These are phyloP conservation scores for Patagioenas fasciata DNA, from an alignment of 2,113 vertebrate species.

Conservation along the genomic window DNA sequence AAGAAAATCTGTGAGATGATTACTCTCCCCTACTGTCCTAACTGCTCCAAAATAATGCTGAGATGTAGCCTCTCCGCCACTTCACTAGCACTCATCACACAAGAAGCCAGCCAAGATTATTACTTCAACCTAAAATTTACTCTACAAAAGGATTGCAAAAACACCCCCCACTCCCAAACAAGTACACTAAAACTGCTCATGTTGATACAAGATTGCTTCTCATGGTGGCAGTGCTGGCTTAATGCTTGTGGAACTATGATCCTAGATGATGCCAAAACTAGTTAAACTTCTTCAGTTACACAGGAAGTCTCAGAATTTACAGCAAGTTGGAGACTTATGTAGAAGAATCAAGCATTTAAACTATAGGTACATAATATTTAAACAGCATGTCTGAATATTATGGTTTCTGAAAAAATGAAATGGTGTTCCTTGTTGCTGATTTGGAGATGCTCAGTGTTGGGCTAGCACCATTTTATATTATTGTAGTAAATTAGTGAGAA, in stretches of 20 bases:
- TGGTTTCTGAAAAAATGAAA: neutral
- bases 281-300: neutral
- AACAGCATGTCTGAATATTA: neutral
- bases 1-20: neutral
- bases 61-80: neutral
- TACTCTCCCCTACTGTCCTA: neutral
- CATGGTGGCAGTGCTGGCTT: fast-evolving
- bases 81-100: neutral
- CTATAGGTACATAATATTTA: neutral
- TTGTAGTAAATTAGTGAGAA: neutral
- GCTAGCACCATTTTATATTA: neutral
- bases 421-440: neutral
- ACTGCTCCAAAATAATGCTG: neutral
- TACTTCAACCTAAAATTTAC: neutral
- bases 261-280: neutral
- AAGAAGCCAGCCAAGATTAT: neutral
- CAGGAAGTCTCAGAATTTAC: neutral
- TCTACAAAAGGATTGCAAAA: neutral
- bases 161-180: neutral
- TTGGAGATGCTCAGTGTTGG: neutral
- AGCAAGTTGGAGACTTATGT: fast-evolving
- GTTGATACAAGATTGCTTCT: neutral
- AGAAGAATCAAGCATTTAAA: neutral
- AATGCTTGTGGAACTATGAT: neutral
- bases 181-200: neutral